Percentiles rank a stretch among this genome's conserved stretches.
Evolutionary conservation across 2,113 vertebrate genomes (phyloP).

Genomic region (Tylochromis polylepis): DNA sequence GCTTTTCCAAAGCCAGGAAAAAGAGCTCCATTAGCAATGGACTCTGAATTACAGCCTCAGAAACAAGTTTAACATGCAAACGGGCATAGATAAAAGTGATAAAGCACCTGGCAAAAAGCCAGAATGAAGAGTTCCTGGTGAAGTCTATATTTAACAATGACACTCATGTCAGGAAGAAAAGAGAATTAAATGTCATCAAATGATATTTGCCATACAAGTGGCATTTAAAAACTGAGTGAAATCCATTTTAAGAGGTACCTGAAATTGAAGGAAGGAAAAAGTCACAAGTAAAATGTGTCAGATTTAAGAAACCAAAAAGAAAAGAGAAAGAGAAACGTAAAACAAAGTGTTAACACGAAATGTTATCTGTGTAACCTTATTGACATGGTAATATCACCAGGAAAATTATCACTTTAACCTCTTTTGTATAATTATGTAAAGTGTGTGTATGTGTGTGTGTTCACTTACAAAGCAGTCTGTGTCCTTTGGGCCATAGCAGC

Average conservation of each 20-base stretch:
- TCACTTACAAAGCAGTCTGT: constrained; percentile 93
- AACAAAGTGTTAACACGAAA: not conserved
- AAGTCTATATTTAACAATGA: constrained; percentile 9
- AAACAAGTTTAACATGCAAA: not conserved
- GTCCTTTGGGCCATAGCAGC: constrained; percentile 94
- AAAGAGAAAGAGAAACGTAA: not conserved
- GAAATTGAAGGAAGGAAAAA: not conserved
- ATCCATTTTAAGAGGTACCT: not conserved
- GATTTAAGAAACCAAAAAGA: not conserved
- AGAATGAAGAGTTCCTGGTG: not conserved
- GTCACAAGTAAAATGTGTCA: not conserved
- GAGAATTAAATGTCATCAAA: constrained; percentile 27
- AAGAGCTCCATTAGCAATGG: not conserved
- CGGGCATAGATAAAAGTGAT: not conserved
- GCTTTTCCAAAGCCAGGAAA: not conserved
- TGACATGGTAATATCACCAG: not conserved
- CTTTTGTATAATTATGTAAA: not conserved
- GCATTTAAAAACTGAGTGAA: not conserved
- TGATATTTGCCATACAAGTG: constrained; percentile 18
- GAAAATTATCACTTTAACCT: not conserved
- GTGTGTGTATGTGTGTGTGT: not conserved
- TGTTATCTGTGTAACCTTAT: not conserved
- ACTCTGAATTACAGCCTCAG: not conserved
- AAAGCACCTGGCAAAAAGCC: not conserved
- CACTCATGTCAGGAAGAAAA: constrained; percentile 1